Evolutionary conservation across 2,113 vertebrate genomes (phyloP).

Genomic region (Meriones unguiculatus): DNA sequence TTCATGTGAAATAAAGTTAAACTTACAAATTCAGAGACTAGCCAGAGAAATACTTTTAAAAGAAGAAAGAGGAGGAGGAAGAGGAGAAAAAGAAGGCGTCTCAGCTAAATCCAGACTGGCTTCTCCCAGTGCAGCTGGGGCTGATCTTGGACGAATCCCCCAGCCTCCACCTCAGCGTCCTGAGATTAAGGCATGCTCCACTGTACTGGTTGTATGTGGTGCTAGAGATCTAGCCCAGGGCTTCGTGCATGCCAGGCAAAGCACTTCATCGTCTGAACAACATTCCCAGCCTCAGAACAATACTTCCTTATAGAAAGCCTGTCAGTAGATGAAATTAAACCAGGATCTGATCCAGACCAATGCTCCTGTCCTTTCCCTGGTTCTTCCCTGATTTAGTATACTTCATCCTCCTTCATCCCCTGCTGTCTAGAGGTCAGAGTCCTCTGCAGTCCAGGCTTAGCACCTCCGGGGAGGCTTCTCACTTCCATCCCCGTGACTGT

Average conservation of each 20-base stretch:
- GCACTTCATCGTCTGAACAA: not conserved
- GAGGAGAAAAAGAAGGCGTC: not conserved
- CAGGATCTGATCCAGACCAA: not conserved
- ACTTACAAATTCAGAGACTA: slow-evolving; percentile 36
- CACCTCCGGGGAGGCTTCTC: not conserved
- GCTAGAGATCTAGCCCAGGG: not conserved
- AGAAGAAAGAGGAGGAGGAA: no score
- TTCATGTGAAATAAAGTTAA: slow-evolving; percentile 50
- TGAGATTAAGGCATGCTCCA: not conserved
- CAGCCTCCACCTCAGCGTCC: no score
- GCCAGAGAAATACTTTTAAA: not conserved
- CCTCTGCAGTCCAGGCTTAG: not conserved
- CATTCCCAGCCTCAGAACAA: not conserved
- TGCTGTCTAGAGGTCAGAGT: not conserved
- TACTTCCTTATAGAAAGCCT: not conserved
- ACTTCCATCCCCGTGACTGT: not conserved
- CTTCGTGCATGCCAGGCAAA: not conserved
- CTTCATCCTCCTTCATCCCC: not conserved
- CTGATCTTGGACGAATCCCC: not conserved
- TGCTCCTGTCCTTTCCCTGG: not conserved
- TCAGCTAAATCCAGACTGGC: not conserved
- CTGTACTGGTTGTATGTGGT: not conserved
- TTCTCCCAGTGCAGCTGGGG: not conserved
- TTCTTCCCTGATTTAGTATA: not conserved
- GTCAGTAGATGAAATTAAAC: slow-evolving; percentile 19